These are phyloP conservation scores for Drosophila parthenogenetica DNA, from an alignment of 2,888 invertebrate genomes.

Conservation along the genomic window DNA sequence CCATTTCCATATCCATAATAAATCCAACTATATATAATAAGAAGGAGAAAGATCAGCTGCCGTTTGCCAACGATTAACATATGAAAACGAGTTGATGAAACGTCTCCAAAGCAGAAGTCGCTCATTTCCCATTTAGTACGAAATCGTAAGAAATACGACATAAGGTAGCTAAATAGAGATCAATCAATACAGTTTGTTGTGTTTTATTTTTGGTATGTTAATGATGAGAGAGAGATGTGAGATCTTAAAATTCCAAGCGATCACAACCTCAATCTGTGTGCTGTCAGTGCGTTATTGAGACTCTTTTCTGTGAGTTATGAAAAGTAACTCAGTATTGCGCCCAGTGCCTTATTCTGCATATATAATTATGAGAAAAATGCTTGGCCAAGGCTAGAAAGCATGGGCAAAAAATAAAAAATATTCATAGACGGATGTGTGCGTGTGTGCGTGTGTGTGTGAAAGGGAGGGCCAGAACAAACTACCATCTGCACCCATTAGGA, in stretches of 20 bases:
- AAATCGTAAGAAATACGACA: neutral
- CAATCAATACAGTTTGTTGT: slow-evolving; percentile 59
- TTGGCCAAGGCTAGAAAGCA: slow-evolving; percentile 26
- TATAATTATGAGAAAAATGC: slow-evolving; percentile 76
- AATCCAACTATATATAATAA: slow-evolving; percentile 12
- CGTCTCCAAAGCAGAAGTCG: slow-evolving; percentile 49
- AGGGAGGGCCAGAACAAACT: slow-evolving; percentile 11
- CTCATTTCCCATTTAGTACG: slow-evolving; percentile 37
- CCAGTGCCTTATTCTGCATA: slow-evolving; percentile 55
- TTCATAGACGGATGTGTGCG: neutral
- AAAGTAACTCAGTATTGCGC: slow-evolving; percentile 43
- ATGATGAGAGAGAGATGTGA: slow-evolving; percentile 46
- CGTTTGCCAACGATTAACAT: slow-evolving; percentile 45
- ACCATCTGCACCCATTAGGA: slow-evolving; percentile 75
- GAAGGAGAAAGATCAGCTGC: slow-evolving; percentile 46
- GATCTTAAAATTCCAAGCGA: slow-evolving; percentile 22
- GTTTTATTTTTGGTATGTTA: slow-evolving; percentile 49
- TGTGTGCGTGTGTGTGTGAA: neutral
- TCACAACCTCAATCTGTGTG: slow-evolving; percentile 42
- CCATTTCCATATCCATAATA: slow-evolving; percentile 15
- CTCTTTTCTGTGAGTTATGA: slow-evolving; percentile 50
- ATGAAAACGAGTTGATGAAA: slow-evolving; percentile 68
- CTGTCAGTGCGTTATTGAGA: slow-evolving; percentile 69
- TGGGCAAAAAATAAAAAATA: slow-evolving; percentile 19
- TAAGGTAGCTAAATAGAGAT: slow-evolving; percentile 52